phyloP scores from a whole-genome alignment of 2,113 vertebrate species.

The Thoracochromis brauschi region DNA sequence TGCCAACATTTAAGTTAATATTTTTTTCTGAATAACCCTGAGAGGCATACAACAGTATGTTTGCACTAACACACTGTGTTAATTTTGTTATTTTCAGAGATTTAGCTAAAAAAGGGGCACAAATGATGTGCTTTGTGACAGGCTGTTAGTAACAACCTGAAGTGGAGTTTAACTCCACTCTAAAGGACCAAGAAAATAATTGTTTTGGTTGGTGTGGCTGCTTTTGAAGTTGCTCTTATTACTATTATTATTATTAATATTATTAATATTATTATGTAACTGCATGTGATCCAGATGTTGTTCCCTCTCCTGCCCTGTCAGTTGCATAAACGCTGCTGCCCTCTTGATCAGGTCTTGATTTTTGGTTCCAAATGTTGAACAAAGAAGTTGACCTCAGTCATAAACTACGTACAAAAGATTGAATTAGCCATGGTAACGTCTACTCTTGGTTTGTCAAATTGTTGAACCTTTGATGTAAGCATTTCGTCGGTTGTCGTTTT shows the following conservation, averaged over 20 bases:
- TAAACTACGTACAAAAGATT: fast-evolving
- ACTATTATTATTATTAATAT: neutral
- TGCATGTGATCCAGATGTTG: neutral
- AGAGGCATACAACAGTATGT: fast-evolving
- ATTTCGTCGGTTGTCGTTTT: fast-evolving
- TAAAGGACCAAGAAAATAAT: neutral
- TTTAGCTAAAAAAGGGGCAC: neutral
- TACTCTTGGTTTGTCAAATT: neutral
- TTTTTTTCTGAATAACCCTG: neutral
- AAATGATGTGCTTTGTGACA: neutral
- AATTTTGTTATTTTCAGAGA: neutral
- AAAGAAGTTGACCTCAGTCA: fast-evolving
- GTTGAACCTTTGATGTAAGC: neutral
- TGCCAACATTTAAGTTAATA: neutral
- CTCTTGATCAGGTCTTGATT: fast-evolving
- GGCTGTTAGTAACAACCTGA: neutral
- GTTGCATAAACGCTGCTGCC: neutral
- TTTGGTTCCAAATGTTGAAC: neutral
- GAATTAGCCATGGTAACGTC: neutral
- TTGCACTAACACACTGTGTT: neutral
- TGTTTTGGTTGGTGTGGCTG: neutral
- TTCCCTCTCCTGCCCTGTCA: neutral
- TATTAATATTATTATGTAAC: neutral
- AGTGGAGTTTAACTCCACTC: neutral
- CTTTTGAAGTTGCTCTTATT: neutral